Conservation (phyloP, 2,113 vertebrate species). For the Salvelinus fontinalis region DNA sequence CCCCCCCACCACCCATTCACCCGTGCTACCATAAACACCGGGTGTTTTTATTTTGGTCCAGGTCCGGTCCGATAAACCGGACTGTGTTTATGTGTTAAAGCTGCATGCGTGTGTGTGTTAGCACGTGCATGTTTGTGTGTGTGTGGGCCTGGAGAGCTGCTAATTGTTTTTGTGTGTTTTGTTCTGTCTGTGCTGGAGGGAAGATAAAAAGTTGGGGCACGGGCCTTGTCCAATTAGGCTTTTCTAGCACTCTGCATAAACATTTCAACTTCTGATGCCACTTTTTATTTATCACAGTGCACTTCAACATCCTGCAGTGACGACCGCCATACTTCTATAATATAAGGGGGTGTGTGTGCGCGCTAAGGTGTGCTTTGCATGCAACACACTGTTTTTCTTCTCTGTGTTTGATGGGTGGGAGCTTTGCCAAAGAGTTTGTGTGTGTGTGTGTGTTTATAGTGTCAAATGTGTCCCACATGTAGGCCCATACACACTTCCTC, state of each 20-base stretch:
- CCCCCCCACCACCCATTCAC: slow-evolving; percentile 25
- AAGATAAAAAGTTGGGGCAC: no score
- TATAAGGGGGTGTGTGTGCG: no score
- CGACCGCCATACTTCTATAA: no score
- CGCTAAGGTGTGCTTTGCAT: no score
- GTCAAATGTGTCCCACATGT: slow-evolving; percentile 73
- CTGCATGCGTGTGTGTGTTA: slow-evolving; percentile 13
- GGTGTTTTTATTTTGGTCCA: slow-evolving; percentile 10
- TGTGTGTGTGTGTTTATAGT: slow-evolving; percentile 41
- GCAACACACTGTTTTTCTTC: no score
- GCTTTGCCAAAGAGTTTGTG: not conserved
- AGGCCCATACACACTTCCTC: slow-evolving; percentile 35
- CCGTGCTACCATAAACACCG: slow-evolving; percentile 41
- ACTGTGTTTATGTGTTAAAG: slow-evolving; percentile 16
- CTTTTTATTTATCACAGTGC: no score
- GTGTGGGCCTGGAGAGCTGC: slow-evolving; percentile 11
- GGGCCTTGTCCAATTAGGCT: no score
- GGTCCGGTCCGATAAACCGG: slow-evolving; percentile 31
- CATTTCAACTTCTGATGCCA: no score
- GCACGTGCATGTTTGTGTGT: slow-evolving; percentile 18
- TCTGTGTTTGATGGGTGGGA: no score
- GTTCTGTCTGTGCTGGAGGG: no score
- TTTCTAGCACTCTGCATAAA: no score
- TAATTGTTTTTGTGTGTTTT: no score
- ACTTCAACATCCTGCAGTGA: not conserved